Evolutionary conservation across 2,888 invertebrate species (phyloP), one percentile per base, ranked within the genome.

Genomic region (Drosophila acutilabella): DNA sequence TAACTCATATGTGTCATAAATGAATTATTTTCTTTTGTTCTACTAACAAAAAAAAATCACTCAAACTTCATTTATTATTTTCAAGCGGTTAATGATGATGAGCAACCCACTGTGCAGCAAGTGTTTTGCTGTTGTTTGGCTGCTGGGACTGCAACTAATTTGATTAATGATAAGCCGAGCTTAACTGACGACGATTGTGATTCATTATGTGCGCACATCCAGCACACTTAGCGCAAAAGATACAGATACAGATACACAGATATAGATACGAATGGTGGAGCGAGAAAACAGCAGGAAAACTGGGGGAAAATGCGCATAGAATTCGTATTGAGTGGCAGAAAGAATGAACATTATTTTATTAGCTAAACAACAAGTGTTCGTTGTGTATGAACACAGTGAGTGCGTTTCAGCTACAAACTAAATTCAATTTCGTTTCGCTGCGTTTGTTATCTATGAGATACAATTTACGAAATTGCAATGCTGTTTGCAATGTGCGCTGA

Each of bases 161-260:
- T 88, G 88, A 88, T 88, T 88, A 88, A 88, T 90, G 88, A 88
- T 88, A 90, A 88, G 88, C 89, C 64, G 60, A 68, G 87, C 90
- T 88, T 88, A 88, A 89, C 89, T 80, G 88, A 81, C 76, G 90
- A 88, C 90, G 89, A 83, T 80, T 89, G 90, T 89, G 88, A 88
- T 88, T 88, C 90, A 90, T 86, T 89, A 87, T 83, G 89, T 88
- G 90, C 84, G 79, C 85, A 83, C 83, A 89, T 74, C 78, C 78
- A 81, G 81, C 88, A 74, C 90, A 89, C 87, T 88, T 82, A 80
- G 89, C 80, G 66, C 79, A 72, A 78, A 66, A 71, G 78, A 78
- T 76, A 67, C 57, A 76, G 65, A 67, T 77, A 66, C 66, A 52
- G 44, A 58, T 48, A 36, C 51, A 42, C 61, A 52, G 36, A 50